Base-by-base conservation (phyloP, 37 sponge, comb jelly and placozoan species). In the Hormiphora californensis region DNA sequence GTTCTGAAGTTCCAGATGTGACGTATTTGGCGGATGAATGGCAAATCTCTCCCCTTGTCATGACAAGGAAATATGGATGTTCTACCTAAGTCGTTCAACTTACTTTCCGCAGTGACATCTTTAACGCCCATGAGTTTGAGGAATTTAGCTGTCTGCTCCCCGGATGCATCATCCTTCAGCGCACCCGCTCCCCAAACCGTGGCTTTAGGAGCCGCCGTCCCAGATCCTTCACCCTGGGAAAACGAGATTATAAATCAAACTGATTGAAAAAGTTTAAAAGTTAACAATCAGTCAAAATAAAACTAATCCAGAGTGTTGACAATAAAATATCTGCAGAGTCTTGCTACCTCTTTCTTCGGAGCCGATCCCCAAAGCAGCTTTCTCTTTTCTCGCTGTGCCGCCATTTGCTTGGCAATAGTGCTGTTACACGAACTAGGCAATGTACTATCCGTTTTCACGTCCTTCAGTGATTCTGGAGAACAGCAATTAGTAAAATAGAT, bases 361-460 rank as follows among this genome's bases (percentile, higher is more conserved):
- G n/a, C n/a, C n/a, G n/a, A n/a, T 7, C 81, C 46, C 81, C 81
- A 73, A 39, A 73, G 81, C 81, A 73, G 25, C 25, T 73, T 73
- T 21, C 81, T 39, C 46, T 73, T 73, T 33, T 73, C 81, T 19
- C 81, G 7, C 38, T 73, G 81, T 23, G 81, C 81, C 4, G 81
- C 81, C 46, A 73, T 43, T 30, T 73, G 81, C 46, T 73, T 73
- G 9, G 81, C 81, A 19, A 73, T 73, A 4, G 81, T 73, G 46
- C 17, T 32, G 44, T 73, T 46, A 33, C 40, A 73, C 25, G 81
- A 73, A 15, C 28, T 73, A 22, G 81, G 81, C 40, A 73, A 46
- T 1, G 81, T 73, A 19, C 23, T 22, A 73, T 73, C 81, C 15
- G 81, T 73, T 46, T 73, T 1, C 5, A 73, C 81, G 23, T 73